phyloP scores from a whole-genome alignment of 1,140 invertebrate species.

The Euschistus heros region DNA sequence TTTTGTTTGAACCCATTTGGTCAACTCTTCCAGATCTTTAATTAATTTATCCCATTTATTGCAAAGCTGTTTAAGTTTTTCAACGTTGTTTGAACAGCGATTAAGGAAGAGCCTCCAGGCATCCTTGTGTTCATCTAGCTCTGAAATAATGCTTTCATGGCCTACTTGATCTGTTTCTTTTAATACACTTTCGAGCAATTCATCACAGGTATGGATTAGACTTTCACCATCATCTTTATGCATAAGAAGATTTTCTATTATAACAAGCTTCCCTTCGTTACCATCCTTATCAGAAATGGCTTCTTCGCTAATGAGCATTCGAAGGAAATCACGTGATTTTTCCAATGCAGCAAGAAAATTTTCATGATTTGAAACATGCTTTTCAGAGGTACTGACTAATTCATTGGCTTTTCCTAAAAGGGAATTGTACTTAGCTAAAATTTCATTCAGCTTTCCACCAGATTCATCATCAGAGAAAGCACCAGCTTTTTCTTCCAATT shows the following conservation, averaged over 20 bases:
- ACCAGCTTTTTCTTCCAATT: slow-evolving; percentile 63
- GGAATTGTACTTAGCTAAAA: slow-evolving; percentile 55
- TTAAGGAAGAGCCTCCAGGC: slow-evolving; percentile 66
- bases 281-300: slow-evolving; percentile 58
- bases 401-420: slow-evolving; percentile 54
- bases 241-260: slow-evolving; percentile 62
- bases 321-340: slow-evolving; percentile 59
- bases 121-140: slow-evolving; percentile 61
- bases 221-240: slow-evolving; percentile 62
- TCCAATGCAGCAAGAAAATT: slow-evolving; percentile 67
- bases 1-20: slow-evolving; percentile 72
- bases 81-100: slow-evolving; percentile 54
- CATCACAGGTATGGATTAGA: slow-evolving; percentile 56
- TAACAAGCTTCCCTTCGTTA: slow-evolving; percentile 57
- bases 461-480: slow-evolving; percentile 63
- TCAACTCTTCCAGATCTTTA: slow-evolving; percentile 59
- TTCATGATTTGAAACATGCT: slow-evolving; percentile 70
- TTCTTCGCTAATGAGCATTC: slow-evolving; percentile 55
- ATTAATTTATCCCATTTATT: slow-evolving; percentile 71
- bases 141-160: slow-evolving; percentile 58
- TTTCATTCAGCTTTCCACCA: slow-evolving; percentile 53
- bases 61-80: slow-evolving; percentile 56
- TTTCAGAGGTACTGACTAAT: slow-evolving; percentile 53
- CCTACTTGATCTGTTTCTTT: slow-evolving; percentile 68
- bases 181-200: slow-evolving; percentile 58